These are phyloP conservation scores for Colinus virginianus DNA, from an alignment of 2,113 vertebrate species.

Conservation along the genomic window DNA sequence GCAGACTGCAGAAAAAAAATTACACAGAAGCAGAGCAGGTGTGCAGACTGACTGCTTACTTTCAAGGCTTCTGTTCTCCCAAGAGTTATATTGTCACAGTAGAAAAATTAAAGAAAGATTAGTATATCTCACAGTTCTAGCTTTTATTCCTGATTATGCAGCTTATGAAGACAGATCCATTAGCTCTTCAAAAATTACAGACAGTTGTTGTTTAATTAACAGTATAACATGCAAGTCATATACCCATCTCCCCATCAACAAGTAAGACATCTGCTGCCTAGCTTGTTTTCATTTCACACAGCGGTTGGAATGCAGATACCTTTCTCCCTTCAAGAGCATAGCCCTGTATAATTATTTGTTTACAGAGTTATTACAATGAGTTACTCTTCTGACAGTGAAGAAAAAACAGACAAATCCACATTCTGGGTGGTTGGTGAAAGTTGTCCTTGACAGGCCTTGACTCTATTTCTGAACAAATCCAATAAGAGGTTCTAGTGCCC, in stretches of 20 bases:
- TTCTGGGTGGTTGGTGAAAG: background rate
- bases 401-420: background rate
- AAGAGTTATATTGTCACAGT: background rate
- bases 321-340: background rate
- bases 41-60: background rate
- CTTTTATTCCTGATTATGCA: background rate
- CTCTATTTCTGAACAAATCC: background rate
- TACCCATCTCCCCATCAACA: background rate
- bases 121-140: background rate
- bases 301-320: background rate
- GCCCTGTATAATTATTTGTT: background rate
- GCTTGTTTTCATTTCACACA: background rate
- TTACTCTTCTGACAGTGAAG: background rate
- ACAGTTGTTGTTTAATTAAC: background rate
- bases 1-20: background rate
- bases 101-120: background rate
- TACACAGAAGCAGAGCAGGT: conserved; percentile 14
- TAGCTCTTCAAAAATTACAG: background rate
- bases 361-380: background rate
- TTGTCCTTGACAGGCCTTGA: background rate
- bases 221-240: background rate
- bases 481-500: background rate
- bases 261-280: background rate
- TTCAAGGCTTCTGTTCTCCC: background rate
- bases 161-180: background rate